Evolutionary conservation across 2,888 invertebrate species (phyloP).

Genomic region (Morpho helenor): DNA sequence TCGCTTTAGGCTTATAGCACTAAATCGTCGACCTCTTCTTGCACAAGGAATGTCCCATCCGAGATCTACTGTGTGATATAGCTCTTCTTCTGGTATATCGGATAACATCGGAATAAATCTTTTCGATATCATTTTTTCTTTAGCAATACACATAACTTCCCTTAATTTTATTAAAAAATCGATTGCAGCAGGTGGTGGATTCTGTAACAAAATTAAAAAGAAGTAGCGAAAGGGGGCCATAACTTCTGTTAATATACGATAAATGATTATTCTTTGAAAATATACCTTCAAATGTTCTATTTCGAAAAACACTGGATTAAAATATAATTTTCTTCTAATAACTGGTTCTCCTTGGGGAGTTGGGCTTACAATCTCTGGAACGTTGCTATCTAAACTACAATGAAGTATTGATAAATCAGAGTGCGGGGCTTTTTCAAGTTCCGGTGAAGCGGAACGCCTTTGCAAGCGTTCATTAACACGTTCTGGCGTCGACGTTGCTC

Average conservation of each 20-base stretch:
- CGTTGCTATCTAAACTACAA: slow-evolving; percentile 53
- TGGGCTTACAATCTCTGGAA: slow-evolving; percentile 43
- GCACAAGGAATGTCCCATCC: slow-evolving; percentile 72
- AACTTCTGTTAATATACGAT: not conserved
- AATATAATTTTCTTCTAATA: slow-evolving; percentile 88
- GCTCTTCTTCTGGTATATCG: slow-evolving; percentile 90
- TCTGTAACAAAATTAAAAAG: slow-evolving; percentile 67
- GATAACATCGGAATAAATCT: slow-evolving; percentile 87
- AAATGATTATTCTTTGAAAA: not conserved
- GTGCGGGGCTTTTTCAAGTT: slow-evolving; percentile 69
- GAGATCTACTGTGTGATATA: slow-evolving; percentile 67
- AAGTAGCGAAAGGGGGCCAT: not conserved
- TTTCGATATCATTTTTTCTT: slow-evolving; percentile 91
- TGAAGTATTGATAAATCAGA: slow-evolving; percentile 71
- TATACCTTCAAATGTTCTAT: slow-evolving; percentile 88
- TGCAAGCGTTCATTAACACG: slow-evolving; percentile 52
- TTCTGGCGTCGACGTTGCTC: slow-evolving; percentile 48
- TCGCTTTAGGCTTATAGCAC: slow-evolving; percentile 80
- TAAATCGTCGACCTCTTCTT: slow-evolving; percentile 73
- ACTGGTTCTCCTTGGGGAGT: slow-evolving; percentile 55
- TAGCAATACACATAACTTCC: slow-evolving; percentile 93
- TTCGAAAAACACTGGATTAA: slow-evolving; percentile 95
- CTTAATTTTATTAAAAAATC: slow-evolving; percentile 93
- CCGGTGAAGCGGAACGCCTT: slow-evolving; percentile 63
- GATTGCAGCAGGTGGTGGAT: slow-evolving; percentile 93